Evolutionary conservation across 2,113 vertebrate genomes (phyloP).

Genomic region (Maccullochella peelii): DNA sequence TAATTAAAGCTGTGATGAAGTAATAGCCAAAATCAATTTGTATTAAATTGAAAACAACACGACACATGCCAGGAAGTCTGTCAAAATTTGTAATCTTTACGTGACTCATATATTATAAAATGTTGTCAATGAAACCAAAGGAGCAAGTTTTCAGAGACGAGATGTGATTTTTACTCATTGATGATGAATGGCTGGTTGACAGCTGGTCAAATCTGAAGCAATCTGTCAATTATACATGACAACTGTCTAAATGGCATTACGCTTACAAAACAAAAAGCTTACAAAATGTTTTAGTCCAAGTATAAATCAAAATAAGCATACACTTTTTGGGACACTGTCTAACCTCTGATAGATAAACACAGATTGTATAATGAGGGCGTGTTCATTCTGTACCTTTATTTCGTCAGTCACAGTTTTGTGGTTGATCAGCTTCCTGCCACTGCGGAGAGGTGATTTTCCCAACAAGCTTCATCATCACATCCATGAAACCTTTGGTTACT

Average conservation of each 20-base stretch:
- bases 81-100: neutral
- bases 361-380: neutral
- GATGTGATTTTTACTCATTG: neutral
- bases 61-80: neutral
- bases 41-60: neutral
- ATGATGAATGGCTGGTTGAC: neutral
- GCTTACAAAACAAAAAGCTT: neutral
- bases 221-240: neutral
- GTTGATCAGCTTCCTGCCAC: neutral
- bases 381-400: neutral
- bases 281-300: neutral
- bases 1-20: neutral
- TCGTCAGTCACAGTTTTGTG: neutral
- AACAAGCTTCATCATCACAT: neutral
- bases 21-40: neutral
- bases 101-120: neutral
- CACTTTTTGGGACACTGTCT: fast-evolving
- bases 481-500: neutral
- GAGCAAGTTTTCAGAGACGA: neutral
- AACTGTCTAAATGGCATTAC: neutral
- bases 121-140: neutral
- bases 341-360: neutral
- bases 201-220: neutral
- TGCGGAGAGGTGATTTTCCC: neutral
- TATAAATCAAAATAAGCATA: neutral